Percentiles rank a stretch among this genome's conserved stretches.
Conservation (phyloP, 1,140 invertebrate species). For the Drosophila eugracilis region DNA sequence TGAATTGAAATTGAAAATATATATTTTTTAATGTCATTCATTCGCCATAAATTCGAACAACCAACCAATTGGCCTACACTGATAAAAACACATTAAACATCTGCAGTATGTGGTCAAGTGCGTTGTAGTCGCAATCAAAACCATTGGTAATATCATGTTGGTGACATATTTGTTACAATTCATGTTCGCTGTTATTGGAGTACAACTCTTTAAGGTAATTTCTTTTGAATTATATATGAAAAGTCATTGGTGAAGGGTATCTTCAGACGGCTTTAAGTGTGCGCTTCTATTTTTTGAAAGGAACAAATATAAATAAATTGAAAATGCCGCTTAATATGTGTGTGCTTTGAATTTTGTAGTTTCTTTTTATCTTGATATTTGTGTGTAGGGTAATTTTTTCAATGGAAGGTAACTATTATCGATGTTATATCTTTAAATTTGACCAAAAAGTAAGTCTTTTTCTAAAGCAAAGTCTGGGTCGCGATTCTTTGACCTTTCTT, state of each 20-base stretch:
- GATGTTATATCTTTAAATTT: conserved; percentile 22
- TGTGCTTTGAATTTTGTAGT: conserved; percentile 71
- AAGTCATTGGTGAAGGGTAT: conserved; percentile 62
- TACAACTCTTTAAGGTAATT: conserved; percentile 99
- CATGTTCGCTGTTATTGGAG: conserved; percentile 99
- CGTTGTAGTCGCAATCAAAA: conserved; percentile 99
- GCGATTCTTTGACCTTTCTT: neutral
- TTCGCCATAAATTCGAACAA: conserved; percentile 18
- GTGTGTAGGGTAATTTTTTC: conserved; percentile 33
- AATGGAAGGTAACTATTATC: conserved; percentile 32
- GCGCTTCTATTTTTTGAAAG: conserved; percentile 53
- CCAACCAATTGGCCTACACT: conserved; percentile 56
- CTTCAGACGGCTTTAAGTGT: conserved; percentile 72
- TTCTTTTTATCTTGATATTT: conserved; percentile 33
- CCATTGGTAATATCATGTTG: conserved; percentile 99
- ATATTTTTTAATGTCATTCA: conserved; percentile 17
- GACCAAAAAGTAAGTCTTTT: conserved; percentile 17
- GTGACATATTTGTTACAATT: conserved; percentile 99
- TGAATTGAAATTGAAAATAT: conserved; percentile 14
- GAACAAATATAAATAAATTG: conserved; percentile 21
- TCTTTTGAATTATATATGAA: conserved; percentile 64
- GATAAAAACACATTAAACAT: conserved; percentile 49
- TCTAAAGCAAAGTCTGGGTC: conserved; percentile 13
- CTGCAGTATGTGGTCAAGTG: conserved; percentile 98
- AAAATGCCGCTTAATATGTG: conserved; percentile 54